Conservation (phyloP, 2,888 invertebrate species). For the Harpalus rufipes region DNA sequence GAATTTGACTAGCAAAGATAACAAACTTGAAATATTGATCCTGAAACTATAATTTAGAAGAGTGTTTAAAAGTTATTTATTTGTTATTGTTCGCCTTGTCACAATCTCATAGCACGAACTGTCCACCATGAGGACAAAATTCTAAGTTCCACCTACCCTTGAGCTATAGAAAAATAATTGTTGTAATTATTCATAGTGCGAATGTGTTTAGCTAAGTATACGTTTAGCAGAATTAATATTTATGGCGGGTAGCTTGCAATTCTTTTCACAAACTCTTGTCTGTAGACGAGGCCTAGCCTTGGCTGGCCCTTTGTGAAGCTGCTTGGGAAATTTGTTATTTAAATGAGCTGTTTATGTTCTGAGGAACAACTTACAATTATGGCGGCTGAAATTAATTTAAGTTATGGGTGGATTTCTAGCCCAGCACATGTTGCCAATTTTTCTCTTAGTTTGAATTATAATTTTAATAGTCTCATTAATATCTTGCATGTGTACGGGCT, state of each 20-base stretch:
- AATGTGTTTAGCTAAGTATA: conserved; percentile 26
- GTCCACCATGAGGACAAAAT: background rate
- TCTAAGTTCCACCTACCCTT: background rate
- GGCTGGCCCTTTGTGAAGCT: conserved; percentile 27
- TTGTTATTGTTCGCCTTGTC: too few relatives aligned
- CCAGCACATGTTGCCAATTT: conserved; percentile 16
- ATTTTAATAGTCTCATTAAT: conserved; percentile 39
- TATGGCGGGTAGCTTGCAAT: conserved; percentile 4
- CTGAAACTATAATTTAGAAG: too few relatives aligned
- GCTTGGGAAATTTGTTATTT: conserved; percentile 61
- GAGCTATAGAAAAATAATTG: background rate
- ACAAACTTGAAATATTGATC: too few relatives aligned
- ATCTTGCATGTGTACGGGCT: conserved; percentile 1
- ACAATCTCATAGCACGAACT: background rate
- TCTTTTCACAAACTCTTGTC: conserved; percentile 4
- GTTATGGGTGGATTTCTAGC: conserved; percentile 50
- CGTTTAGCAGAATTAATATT: conserved; percentile 14
- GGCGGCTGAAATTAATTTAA: conserved; percentile 59
- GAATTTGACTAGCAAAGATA: too few relatives aligned
- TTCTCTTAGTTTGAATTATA: conserved; percentile 24
- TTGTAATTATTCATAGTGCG: background rate
- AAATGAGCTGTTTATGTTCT: conserved; percentile 60
- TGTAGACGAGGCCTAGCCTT: background rate
- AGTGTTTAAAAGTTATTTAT: too few relatives aligned
- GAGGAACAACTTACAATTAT: conserved; percentile 61